These are phyloP conservation scores for Zenarchopterus dispar DNA, from an alignment of 2,797 vertebrate genomes.

Conservation along the genomic window DNA sequence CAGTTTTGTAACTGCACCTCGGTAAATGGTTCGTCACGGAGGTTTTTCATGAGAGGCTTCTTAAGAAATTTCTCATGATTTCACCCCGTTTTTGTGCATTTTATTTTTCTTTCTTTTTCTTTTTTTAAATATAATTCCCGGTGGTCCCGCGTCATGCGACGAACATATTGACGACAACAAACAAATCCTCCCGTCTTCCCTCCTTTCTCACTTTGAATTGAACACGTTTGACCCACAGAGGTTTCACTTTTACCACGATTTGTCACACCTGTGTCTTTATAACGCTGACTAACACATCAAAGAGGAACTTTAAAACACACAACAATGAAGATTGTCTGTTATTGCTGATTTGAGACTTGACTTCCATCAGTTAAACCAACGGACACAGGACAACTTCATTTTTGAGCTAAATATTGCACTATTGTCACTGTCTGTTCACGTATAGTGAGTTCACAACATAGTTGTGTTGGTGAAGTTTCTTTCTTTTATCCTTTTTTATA, in stretches of 20 bases:
- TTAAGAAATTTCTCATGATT: neutral
- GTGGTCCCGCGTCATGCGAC: neutral
- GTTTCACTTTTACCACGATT: constrained; percentile 52
- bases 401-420: constrained; percentile 83
- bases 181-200: constrained; percentile 55
- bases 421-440: constrained; percentile 85
- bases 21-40: constrained; percentile 10
- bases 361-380: constrained; percentile 78
- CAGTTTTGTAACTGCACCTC: constrained; percentile 13
- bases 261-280: constrained; percentile 47
- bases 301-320: constrained; percentile 69
- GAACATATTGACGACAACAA: constrained; percentile 38
- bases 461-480: constrained; percentile 66
- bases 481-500: constrained; percentile 4
- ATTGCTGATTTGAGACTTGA: constrained; percentile 79
- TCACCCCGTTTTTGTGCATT: neutral
- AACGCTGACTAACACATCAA: constrained; percentile 69
- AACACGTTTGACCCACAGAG: constrained; percentile 44
- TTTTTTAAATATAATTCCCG: neutral
- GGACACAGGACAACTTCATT: constrained; percentile 80
- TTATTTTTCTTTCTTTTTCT: neutral
- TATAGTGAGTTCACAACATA: constrained; percentile 72
- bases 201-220: constrained; percentile 32
- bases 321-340: constrained; percentile 85
- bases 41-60: neutral